Evolutionary conservation across 2,113 vertebrate genomes (phyloP).

Genomic region (Neotoma lepida): DNA sequence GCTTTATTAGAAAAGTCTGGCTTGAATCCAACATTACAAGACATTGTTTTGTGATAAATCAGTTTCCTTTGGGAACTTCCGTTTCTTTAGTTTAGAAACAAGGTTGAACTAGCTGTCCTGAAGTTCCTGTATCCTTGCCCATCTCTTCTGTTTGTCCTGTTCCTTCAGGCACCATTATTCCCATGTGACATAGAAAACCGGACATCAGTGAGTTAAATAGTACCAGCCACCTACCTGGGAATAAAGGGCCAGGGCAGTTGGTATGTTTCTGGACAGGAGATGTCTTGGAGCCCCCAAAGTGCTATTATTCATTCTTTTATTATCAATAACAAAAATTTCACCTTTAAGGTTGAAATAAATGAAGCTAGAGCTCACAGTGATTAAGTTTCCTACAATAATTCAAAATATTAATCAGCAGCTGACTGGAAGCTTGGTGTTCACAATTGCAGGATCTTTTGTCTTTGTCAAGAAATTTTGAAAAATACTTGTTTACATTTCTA

Average conservation of each 20-base stretch:
- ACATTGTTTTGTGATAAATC: background rate
- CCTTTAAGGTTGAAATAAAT: slow-evolving; percentile 75
- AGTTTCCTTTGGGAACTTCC: background rate
- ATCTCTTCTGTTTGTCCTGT: background rate
- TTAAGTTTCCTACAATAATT: slow-evolving; percentile 77
- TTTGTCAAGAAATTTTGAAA: slow-evolving; percentile 70
- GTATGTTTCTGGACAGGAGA: background rate
- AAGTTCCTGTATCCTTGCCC: background rate
- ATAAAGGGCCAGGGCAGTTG: background rate
- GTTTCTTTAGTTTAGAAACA: slow-evolving; percentile 19
- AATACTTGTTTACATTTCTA: slow-evolving; percentile 71
- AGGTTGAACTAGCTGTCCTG: background rate
- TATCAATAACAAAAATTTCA: slow-evolving; percentile 67
- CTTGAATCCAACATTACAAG: background rate
- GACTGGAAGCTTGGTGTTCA: slow-evolving; percentile 64
- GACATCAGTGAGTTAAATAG: background rate
- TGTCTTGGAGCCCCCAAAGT: slow-evolving; percentile 33
- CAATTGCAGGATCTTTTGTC: slow-evolving; percentile 63
- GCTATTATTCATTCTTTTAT: slow-evolving; percentile 52
- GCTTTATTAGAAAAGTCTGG: background rate
- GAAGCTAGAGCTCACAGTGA: slow-evolving; percentile 77
- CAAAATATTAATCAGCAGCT: slow-evolving; percentile 75
- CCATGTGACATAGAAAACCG: background rate
- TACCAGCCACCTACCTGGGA: background rate
- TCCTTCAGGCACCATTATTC: background rate